Conservation (phyloP, 2,888 invertebrate genomes). For the Agonopterix alstromeriana region DNA sequence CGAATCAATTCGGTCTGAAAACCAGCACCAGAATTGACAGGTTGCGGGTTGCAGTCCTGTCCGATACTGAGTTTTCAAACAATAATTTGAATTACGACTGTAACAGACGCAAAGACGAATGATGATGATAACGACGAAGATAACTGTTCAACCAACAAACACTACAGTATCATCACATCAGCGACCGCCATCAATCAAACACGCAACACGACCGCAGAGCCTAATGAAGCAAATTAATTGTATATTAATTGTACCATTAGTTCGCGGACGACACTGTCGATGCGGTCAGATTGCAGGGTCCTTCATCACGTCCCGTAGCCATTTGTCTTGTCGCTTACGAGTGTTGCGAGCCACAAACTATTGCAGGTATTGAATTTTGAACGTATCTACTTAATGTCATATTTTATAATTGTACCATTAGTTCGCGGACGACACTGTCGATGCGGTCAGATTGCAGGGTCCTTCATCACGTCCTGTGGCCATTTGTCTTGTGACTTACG, state of each 20-base stretch:
- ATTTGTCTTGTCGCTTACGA: not conserved
- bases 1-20: no score
- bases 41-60: no score
- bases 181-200: no score
- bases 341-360: not conserved
- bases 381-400: no score
- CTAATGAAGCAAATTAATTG: slow-evolving; percentile 33
- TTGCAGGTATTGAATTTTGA: not conserved
- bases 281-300: not conserved
- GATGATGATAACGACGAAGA: no score
- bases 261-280: slow-evolving; percentile 8
- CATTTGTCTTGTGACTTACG: not conserved
- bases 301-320: slow-evolving; percentile 3
- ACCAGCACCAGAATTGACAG: no score
- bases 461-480: slow-evolving; percentile 3
- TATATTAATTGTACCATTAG: slow-evolving; percentile 22
- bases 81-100: no score
- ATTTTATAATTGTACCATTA: slow-evolving; percentile 15
- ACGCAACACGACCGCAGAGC: not conserved
- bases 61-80: no score
- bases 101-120: no score
- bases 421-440: slow-evolving; percentile 8
- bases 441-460: not conserved
- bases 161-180: no score
- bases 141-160: no score